Percentiles rank a stretch among this genome's conserved stretches.
These are phyloP conservation scores for Potamilus streckersoni DNA, from an alignment of 1,140 invertebrate species.

Conservation along the genomic window DNA sequence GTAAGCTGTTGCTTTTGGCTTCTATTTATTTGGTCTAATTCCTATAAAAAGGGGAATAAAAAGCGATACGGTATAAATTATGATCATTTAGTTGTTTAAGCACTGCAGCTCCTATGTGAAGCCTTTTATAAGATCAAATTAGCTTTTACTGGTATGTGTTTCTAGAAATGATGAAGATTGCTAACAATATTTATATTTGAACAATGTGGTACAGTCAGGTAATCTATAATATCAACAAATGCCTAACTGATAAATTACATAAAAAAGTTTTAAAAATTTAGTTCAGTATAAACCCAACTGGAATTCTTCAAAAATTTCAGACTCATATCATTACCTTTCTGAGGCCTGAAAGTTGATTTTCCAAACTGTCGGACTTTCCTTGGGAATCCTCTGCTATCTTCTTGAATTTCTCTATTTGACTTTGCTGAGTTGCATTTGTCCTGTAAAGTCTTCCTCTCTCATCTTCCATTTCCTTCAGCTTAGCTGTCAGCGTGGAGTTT, in stretches of 20 bases:
- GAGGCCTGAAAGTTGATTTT: slow-evolving; percentile 53
- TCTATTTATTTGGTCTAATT: slow-evolving; percentile 63
- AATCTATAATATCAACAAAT: too few relatives aligned
- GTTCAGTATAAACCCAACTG: too few relatives aligned
- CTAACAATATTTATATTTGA: too few relatives aligned
- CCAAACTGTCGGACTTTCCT: slow-evolving; percentile 57
- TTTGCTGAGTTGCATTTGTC: slow-evolving; percentile 56
- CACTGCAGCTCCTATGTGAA: background rate
- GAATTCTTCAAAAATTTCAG: too few relatives aligned
- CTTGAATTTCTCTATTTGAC: slow-evolving; percentile 66
- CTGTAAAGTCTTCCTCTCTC: slow-evolving; percentile 53
- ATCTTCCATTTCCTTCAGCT: slow-evolving; percentile 62
- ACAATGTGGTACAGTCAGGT: too few relatives aligned
- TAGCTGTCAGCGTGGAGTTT: slow-evolving; percentile 29
- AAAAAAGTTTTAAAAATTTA: background rate
- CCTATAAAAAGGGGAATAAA: slow-evolving; percentile 41
- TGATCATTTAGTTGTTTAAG: background rate
- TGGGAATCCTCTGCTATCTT: slow-evolving; percentile 62
- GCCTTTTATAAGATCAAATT: too few relatives aligned
- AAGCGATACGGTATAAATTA: background rate
- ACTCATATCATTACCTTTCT: slow-evolving; percentile 49
- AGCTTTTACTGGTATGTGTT: too few relatives aligned
- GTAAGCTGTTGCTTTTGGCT: slow-evolving; percentile 63
- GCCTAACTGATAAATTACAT: background rate
- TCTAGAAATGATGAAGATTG: too few relatives aligned